These are phyloP conservation scores for Chloromyia formosa DNA, from an alignment of 2,888 invertebrate genomes.

Conservation along the genomic window DNA sequence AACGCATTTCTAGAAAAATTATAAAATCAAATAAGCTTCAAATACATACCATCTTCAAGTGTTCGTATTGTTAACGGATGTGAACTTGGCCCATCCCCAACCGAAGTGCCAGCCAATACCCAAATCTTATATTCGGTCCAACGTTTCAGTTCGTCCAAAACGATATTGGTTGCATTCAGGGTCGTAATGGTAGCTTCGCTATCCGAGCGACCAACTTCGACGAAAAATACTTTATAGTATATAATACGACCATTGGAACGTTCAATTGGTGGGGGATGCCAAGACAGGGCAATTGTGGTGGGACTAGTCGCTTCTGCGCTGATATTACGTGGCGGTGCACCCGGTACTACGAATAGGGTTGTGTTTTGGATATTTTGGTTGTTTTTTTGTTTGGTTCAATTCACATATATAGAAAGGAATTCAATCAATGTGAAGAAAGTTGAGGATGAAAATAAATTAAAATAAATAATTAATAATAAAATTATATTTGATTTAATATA, in stretches of 20 bases:
- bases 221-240: slow-evolving; percentile 93
- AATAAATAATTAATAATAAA: slow-evolving; percentile 46
- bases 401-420: slow-evolving; percentile 47
- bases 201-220: slow-evolving; percentile 85
- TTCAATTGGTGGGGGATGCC: slow-evolving; percentile 92
- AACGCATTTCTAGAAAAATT: slow-evolving; percentile 32
- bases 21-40: slow-evolving; percentile 14
- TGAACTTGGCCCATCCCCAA: slow-evolving; percentile 95
- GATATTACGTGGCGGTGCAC: slow-evolving; percentile 95
- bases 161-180: slow-evolving; percentile 80
- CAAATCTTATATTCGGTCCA: slow-evolving; percentile 98
- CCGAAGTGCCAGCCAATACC: slow-evolving; percentile 95
- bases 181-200: slow-evolving; percentile 83
- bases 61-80: slow-evolving; percentile 92
- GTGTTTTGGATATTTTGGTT: slow-evolving; percentile 52
- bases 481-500: slow-evolving; percentile 46
- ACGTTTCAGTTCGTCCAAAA: slow-evolving; percentile 88
- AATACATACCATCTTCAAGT: slow-evolving; percentile 97
- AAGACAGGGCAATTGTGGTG: slow-evolving; percentile 86
- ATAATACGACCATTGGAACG: slow-evolving; percentile 91
- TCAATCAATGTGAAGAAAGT: slow-evolving; percentile 42
- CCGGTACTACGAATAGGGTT: slow-evolving; percentile 79
- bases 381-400: slow-evolving; percentile 31
- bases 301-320: slow-evolving; percentile 87
- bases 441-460: slow-evolving; percentile 43